Conservation (phyloP, 2,797 vertebrate genomes). For the Danio choprae region DNA sequence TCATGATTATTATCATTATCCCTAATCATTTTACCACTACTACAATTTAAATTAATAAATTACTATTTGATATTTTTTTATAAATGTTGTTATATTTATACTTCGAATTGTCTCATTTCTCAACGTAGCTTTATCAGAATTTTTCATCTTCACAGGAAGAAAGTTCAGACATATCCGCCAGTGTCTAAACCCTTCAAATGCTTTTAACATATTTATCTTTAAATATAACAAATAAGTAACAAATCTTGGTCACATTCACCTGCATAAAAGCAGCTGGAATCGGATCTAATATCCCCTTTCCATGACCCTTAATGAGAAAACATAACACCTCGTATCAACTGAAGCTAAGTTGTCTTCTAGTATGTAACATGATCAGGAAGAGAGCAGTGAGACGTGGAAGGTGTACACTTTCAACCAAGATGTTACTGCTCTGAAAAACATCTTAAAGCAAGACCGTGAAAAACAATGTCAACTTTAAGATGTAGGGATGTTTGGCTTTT, state of each 20-base stretch:
- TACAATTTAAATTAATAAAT: too few species aligned
- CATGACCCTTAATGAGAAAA: constrained; percentile 23
- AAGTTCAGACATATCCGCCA: background rate
- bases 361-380: constrained; percentile 35
- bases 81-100: background rate
- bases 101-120: background rate
- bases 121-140: background rate
- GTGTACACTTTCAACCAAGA: constrained; percentile 25
- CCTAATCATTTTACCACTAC: too few species aligned
- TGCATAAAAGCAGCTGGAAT: constrained; percentile 16
- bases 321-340: constrained; percentile 32
- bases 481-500: too few species aligned
- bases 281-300: constrained; percentile 6
- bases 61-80: too few species aligned
- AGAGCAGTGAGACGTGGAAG: background rate
- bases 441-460: background rate
- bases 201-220: too few species aligned
- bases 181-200: background rate
- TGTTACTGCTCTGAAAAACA: background rate
- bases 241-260: background rate
- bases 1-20: too few species aligned
- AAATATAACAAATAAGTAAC: too few species aligned
- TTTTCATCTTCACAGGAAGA: background rate
- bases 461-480: too few species aligned
- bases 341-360: constrained; percentile 18